Percentiles rank a stretch among this genome's conserved stretches.
These are phyloP conservation scores for Sphenopsis melanotis DNA, from an alignment of 2,797 vertebrate species.

Conservation along the genomic window DNA sequence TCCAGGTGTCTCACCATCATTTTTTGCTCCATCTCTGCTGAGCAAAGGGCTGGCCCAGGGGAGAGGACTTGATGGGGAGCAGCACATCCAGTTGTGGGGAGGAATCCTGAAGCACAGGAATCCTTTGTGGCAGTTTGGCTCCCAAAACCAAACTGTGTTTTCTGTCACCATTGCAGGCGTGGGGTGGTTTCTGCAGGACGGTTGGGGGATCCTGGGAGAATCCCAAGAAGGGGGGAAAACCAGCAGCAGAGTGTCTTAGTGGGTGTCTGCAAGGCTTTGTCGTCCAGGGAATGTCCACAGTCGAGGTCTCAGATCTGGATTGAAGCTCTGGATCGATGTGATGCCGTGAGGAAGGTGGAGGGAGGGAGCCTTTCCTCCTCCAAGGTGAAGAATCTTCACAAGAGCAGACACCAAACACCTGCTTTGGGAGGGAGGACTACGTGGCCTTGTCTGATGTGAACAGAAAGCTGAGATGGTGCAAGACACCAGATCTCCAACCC, in stretches of 20 bases:
- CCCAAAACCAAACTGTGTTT: background rate
- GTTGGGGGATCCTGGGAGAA: background rate
- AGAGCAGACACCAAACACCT: background rate
- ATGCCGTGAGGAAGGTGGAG: background rate
- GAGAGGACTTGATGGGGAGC: background rate
- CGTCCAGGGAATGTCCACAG: background rate
- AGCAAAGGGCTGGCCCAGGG: background rate
- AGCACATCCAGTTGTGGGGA: background rate
- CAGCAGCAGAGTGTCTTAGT: background rate
- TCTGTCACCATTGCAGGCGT: fast-evolving
- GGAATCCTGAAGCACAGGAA: background rate
- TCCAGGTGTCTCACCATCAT: background rate
- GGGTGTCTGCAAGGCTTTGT: background rate
- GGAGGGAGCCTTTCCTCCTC: background rate
- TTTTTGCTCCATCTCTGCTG: background rate
- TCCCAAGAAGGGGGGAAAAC: background rate
- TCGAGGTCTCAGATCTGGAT: background rate
- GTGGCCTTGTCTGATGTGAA: no score
- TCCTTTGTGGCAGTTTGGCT: background rate
- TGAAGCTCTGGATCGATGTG: background rate
- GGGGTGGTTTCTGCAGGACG: background rate
- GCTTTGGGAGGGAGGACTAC: background rate
- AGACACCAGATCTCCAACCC: background rate
- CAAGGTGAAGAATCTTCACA: background rate
- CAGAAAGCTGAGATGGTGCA: no score